These are phyloP conservation scores for Tamandua tetradactyla DNA, from an alignment of 2,797 vertebrate genomes.

Conservation along the genomic window DNA sequence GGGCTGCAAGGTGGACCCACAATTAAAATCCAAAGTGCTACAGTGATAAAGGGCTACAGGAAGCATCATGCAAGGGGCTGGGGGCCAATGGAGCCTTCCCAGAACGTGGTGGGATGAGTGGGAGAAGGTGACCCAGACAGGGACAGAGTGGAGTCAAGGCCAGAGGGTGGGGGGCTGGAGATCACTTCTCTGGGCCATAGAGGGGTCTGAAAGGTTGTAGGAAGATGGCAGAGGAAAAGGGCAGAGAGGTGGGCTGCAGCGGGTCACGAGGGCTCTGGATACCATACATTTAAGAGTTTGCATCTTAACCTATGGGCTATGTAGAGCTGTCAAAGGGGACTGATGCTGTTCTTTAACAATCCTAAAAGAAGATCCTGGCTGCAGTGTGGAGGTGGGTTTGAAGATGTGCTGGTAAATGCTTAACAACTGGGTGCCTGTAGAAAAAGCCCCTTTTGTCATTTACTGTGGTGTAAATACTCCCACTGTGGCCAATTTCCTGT, in stretches of 20 bases:
- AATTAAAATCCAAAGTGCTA: rapidly evolving
- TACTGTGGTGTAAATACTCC: constrained; percentile 10
- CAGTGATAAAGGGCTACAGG: rapidly evolving
- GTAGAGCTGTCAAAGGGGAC: rapidly evolving
- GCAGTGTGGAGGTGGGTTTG: not conserved
- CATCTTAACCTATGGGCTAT: not conserved
- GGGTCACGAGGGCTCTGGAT: not conserved
- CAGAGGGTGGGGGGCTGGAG: not conserved
- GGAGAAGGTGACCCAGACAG: not conserved
- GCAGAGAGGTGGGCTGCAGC: not conserved
- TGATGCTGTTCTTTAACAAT: not conserved
- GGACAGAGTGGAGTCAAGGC: not conserved
- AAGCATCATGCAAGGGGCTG: not conserved
- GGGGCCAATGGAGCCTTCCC: not conserved
- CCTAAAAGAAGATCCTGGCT: not conserved
- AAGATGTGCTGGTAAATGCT: not conserved
- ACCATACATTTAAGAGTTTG: not conserved
- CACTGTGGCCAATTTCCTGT: not conserved
- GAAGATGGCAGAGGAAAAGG: not conserved
- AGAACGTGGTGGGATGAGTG: not conserved
- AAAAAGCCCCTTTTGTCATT: not conserved
- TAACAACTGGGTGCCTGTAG: not conserved
- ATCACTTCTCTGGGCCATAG: not conserved
- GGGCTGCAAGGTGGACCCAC: not conserved
- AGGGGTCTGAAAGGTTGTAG: not conserved